Conservation (phyloP, 2,888 invertebrate genomes). For the Zygothrica quintamaculata region DNA sequence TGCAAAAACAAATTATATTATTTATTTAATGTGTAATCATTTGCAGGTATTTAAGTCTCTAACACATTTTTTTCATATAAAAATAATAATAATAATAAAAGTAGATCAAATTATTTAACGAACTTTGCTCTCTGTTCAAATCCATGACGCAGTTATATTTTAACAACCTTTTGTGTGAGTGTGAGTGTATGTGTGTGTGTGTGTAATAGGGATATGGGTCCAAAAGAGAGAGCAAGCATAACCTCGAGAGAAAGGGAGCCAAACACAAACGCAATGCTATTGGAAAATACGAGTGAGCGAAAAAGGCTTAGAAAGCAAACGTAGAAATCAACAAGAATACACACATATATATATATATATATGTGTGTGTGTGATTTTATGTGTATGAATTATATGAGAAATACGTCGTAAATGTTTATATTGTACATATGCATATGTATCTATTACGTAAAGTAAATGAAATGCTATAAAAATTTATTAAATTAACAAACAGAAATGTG, state of each 20-base stretch:
- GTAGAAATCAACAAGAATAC: constrained; percentile 37
- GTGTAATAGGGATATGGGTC: constrained; percentile 16
- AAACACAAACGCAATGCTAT: constrained; percentile 25
- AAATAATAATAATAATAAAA: no score
- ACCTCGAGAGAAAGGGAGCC: constrained; percentile 24
- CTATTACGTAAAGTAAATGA: constrained; percentile 60
- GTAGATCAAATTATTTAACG: background rate
- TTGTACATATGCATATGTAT: constrained; percentile 23
- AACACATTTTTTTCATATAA: no score
- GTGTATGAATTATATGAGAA: no score
- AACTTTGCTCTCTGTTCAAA: constrained; percentile 17
- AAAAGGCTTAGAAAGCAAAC: constrained; percentile 50
- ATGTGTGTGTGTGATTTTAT: constrained; percentile 7
- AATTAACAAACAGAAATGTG: constrained; percentile 47
- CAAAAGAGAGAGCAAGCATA: constrained; percentile 16
- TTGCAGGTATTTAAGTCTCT: background rate
- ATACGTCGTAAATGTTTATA: constrained; percentile 3
- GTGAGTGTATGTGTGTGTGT: constrained; percentile 13
- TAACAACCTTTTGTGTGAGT: constrained; percentile 1
- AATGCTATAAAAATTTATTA: constrained; percentile 50
- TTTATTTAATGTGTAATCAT: constrained; percentile 1
- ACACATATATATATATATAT: constrained; percentile 1
- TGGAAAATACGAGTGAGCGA: constrained; percentile 26
- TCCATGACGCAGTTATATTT: constrained; percentile 53
- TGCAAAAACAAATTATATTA: constrained; percentile 10